Percentiles rank a stretch among this genome's conserved stretches.
These are phyloP conservation scores for Halcyon senegalensis DNA, from an alignment of 2,113 vertebrate genomes.

Conservation along the genomic window DNA sequence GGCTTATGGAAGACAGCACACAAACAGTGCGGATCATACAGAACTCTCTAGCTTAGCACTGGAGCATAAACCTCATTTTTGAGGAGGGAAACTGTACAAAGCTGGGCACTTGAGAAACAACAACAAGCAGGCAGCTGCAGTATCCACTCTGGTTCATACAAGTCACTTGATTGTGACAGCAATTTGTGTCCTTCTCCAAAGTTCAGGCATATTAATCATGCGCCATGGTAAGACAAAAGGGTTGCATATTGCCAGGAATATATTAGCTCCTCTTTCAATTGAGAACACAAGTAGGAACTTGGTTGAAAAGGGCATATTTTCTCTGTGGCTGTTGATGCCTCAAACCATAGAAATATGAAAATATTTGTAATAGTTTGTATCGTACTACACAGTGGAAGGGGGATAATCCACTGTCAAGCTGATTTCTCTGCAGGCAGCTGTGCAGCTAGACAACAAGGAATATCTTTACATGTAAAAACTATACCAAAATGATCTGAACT, in stretches of 20 bases:
- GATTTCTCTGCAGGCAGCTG: neutral
- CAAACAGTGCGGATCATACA: neutral
- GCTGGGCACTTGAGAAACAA: neutral
- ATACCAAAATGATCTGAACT: neutral
- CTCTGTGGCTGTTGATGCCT: constrained; percentile 60
- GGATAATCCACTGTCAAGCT: neutral
- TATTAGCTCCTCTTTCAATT: constrained; percentile 31
- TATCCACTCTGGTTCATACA: neutral
- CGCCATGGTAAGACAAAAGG: constrained; percentile 26
- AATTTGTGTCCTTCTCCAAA: neutral
- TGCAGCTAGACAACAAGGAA: neutral
- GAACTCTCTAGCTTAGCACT: neutral
- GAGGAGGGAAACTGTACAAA: neutral
- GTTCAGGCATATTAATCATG: neutral
- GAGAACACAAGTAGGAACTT: constrained; percentile 55
- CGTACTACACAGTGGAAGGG: neutral
- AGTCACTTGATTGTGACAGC: neutral
- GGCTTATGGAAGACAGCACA: neutral
- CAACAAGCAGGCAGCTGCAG: neutral
- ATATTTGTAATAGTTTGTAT: constrained; percentile 54
- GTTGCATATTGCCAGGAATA: neutral
- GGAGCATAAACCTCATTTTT: neutral
- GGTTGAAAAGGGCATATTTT: constrained; percentile 56
- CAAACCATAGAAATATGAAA: constrained; percentile 61
- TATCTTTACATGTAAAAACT: neutral